Base-by-base conservation (phyloP, 2,888 invertebrate species). In the Anagyrus pseudococci region DNA sequence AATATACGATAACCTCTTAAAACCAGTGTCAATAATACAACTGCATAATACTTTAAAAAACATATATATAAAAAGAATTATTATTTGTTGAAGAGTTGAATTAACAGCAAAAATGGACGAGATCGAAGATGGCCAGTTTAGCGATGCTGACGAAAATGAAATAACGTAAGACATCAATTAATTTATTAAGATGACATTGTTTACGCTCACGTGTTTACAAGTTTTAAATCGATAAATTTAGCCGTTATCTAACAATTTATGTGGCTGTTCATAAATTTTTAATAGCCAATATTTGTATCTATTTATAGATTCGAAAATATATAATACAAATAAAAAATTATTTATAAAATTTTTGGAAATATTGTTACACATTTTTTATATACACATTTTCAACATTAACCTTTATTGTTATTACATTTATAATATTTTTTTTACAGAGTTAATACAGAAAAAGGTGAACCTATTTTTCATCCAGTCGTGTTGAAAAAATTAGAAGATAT, bases 101-200 rank as follows among this genome's bases (percentile, higher is more conserved):
- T 19, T 3, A 17, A 25, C 19, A 3, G 13, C 29, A 37, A 64
- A 64, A 62, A 75, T 74, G 72, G 69, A 70, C 55, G 43, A 47
- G 26, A 67, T 71, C 2, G 81, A 78, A 68, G 81, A 82, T 3
- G 82, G 83, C 57, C 79, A 84, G 67, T 85, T 83, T 67, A 83
- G 83, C 65, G 85, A 83, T 71, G 82, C 81, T 10, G 82, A 82
- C 37, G 80, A 81, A 62, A 68, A 71, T 68, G 67, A 72, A 59
- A 46, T 64, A 44, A 60, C 46, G 76, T 73, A 66, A 53, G 69
- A 59, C n/a, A n/a, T 55, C 60, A 55, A 46, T 59, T 55, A 58
- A 44, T 66, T 50, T 63, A 17, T 68, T 40, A 46, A 23, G 4
- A n/a, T 17, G n/a, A 46, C 29, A 57, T 20, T 7, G 13, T 26